Percentiles rank a stretch among this genome's conserved stretches.
phyloP scores from a whole-genome alignment of 2,113 vertebrate species.

The Hippolais icterina region DNA sequence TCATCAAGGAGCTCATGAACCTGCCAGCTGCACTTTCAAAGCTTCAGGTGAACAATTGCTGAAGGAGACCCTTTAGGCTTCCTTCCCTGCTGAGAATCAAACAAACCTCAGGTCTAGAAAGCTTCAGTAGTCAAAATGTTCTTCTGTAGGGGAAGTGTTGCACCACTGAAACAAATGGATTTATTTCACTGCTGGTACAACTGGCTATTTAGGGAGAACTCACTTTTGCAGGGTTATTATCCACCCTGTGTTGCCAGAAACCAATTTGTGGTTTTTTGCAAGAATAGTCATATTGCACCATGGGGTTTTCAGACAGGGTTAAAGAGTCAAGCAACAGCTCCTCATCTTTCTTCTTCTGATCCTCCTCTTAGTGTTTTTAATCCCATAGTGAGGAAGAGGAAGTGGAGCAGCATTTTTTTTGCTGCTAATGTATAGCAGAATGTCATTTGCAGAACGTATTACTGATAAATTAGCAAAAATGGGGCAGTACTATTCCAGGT shows the following conservation, averaged over 20 bases:
- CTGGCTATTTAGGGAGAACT: background rate
- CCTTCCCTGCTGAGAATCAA: background rate
- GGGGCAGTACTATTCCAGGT: background rate
- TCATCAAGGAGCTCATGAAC: slow-evolving; percentile 27
- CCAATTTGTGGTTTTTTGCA: background rate
- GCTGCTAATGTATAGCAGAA: background rate
- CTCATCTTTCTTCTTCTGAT: slow-evolving; percentile 26
- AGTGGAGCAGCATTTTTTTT: background rate
- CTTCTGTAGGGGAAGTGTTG: background rate
- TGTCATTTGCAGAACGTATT: background rate
- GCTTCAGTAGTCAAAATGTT: background rate
- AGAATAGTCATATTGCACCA: background rate
- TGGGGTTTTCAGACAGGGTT: background rate
- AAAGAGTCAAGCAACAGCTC: slow-evolving; percentile 13
- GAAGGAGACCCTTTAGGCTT: background rate
- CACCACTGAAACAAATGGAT: background rate
- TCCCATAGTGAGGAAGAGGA: background rate
- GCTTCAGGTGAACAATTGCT: background rate
- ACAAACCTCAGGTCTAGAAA: background rate
- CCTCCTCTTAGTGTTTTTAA: background rate
- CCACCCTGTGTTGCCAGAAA: background rate
- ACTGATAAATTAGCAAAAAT: background rate
- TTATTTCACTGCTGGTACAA: background rate
- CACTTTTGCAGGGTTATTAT: background rate
- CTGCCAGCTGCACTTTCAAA: slow-evolving; percentile 47